Base-by-base conservation (phyloP, 2,113 vertebrate species). In the Mus pahari region DNA sequence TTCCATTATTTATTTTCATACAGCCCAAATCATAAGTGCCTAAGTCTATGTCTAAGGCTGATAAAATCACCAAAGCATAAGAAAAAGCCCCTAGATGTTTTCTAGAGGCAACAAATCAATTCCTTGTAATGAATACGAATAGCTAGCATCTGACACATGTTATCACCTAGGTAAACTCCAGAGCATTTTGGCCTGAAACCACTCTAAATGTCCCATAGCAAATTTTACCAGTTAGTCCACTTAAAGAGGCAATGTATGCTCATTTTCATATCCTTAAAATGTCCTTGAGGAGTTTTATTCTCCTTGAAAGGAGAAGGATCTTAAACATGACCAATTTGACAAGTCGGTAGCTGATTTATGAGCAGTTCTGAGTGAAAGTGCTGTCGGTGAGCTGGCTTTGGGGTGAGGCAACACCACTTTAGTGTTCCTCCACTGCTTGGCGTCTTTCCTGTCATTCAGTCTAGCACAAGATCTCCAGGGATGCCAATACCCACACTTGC, bases 1-100 rank as follows among this genome's bases (percentile, higher is more conserved):
- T 96, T 96, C 93, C 86, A 91, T 88, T 93, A 89, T 95, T 97
- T 95, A 95, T 94, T 94, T 95, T 92, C 68, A 33, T 60, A 92
- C 31, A 95, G 36, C 33, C 87, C 84, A 28, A 90, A 81, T 90
- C 74, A 42, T 50, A 71, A 84, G 81, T 90, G 70, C 88, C 79
- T 90, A 94, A 84, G 31, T 71, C 87, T 84, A 17, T 89, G 74
- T 90, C 53, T 68, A 36, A 55, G 62, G 53, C 66, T 90, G 60
- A 79, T 73, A 81, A 92, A 66, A 83, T 48, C 70, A 95, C 70
- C 77, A 58, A 96, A 88, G 14, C 33, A 90, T 50, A 87, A 93
- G 95, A 70, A 79, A 97, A 96, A 97, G 36, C 42, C 92, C 92
- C 77, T 90, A 62, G n/a, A 84, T 94, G 20, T 90, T 86, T 96